Evolutionary conservation across 2,113 vertebrate genomes (phyloP).

Genomic region (Brienomyrus brachyistius): DNA sequence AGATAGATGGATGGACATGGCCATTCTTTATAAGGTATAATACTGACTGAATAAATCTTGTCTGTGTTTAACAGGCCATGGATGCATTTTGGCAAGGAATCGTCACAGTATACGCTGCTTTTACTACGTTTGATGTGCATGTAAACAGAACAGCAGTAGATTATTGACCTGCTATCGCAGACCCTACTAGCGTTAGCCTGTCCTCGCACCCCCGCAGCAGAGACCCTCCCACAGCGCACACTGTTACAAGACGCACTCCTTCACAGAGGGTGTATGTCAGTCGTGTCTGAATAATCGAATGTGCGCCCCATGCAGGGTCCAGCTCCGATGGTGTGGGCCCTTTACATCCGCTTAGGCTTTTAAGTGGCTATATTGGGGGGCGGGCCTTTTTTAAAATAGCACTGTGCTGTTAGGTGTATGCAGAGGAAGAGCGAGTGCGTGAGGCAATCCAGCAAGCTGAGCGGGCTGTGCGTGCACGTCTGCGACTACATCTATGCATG

Average conservation of each 20-base stretch:
- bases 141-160: neutral
- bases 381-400: neutral
- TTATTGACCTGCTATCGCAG: neutral
- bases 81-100: neutral
- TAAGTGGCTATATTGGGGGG: neutral
- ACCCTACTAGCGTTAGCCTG: neutral
- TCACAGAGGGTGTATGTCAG: neutral
- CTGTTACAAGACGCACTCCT: neutral
- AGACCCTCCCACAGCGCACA: neutral
- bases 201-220: neutral
- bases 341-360: neutral
- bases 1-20: neutral
- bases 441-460: neutral
- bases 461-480: neutral
- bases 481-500: neutral
- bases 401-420: neutral
- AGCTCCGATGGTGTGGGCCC: neutral
- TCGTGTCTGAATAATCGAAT: neutral
- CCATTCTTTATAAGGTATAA: neutral
- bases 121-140: neutral
- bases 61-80: neutral
- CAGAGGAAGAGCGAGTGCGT: neutral
- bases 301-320: neutral
- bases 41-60: neutral
- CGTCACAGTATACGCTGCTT: neutral